phyloP scores from a whole-genome alignment of 1,140 invertebrate genomes.

The Zaprionus tsacasi region DNA sequence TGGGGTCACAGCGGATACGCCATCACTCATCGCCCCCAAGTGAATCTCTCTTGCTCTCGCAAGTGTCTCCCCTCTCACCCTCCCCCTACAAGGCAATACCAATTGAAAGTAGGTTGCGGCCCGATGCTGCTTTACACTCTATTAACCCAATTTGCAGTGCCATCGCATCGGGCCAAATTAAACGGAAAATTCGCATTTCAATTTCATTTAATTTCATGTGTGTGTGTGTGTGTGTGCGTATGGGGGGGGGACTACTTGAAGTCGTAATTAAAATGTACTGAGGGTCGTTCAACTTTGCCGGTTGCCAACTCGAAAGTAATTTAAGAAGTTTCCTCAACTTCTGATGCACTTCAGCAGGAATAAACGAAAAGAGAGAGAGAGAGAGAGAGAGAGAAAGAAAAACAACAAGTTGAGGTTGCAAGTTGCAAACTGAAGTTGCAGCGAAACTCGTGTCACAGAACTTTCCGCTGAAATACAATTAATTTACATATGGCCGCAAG shows the following conservation, averaged over 20 bases:
- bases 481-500: conserved; percentile 45
- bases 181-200: conserved; percentile 77
- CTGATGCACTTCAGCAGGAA: conserved; percentile 43
- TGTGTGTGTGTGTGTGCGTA: conserved; percentile 21
- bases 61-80: neutral
- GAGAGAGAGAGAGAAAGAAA: neutral
- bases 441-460: conserved; percentile 28
- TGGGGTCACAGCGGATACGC: neutral
- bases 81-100: neutral
- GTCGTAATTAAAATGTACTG: conserved; percentile 46
- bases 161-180: conserved; percentile 69
- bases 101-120: conserved; percentile 72
- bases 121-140: conserved; percentile 73
- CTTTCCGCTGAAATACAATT: conserved; percentile 48
- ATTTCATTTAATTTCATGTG: conserved; percentile 38
- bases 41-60: neutral
- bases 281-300: conserved; percentile 38
- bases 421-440: conserved; percentile 31
- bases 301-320: conserved; percentile 51
- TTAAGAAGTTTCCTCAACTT: conserved; percentile 59
- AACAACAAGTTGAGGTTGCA: conserved; percentile 33
- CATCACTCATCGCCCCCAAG: neutral
- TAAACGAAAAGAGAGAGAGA: neutral
- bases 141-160: conserved; percentile 80
- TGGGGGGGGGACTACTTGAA: conserved; percentile 8